Conservation (phyloP, 2,888 invertebrate species). For the Scaptomyza reducta region DNA sequence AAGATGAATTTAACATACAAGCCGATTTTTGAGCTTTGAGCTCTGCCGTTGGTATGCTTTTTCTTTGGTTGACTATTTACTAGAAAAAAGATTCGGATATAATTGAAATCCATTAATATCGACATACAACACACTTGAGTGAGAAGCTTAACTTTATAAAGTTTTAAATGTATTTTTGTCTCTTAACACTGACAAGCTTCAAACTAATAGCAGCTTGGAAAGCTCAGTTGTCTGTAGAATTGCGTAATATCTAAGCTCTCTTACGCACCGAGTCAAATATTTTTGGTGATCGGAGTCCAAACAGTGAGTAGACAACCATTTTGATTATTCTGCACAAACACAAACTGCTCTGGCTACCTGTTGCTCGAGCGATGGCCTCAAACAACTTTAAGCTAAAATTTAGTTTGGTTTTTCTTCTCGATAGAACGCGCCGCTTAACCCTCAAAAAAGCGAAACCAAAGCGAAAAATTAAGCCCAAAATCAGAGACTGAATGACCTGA, state of each 20-base stretch:
- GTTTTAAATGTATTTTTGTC: background rate
- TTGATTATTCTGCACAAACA: constrained; percentile 34
- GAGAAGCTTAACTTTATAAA: no score
- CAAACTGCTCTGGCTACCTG: constrained; percentile 35
- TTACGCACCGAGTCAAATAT: background rate
- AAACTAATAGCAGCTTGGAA: constrained; percentile 1
- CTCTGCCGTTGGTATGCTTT: no score
- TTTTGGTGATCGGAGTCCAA: constrained; percentile 22
- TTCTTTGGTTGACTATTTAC: no score
- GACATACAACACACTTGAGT: no score
- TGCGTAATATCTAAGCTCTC: constrained; percentile 11
- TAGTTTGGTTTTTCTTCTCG: no score
- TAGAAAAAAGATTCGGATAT: no score
- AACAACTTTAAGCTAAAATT: constrained; percentile 22
- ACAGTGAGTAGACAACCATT: constrained; percentile 21
- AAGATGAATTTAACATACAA: no score
- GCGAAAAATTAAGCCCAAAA: constrained; percentile 32
- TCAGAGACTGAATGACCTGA: constrained; percentile 28
- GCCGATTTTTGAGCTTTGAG: no score
- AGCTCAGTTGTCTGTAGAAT: constrained; percentile 32
- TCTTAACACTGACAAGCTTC: constrained; percentile 12
- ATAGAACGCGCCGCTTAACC: constrained; percentile 47
- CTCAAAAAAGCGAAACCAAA: constrained; percentile 21
- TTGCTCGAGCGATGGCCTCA: constrained; percentile 1
- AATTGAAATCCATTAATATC: no score